phyloP scores from a whole-genome alignment of 2,888 invertebrate genomes.

The Craniophora ligustri region DNA sequence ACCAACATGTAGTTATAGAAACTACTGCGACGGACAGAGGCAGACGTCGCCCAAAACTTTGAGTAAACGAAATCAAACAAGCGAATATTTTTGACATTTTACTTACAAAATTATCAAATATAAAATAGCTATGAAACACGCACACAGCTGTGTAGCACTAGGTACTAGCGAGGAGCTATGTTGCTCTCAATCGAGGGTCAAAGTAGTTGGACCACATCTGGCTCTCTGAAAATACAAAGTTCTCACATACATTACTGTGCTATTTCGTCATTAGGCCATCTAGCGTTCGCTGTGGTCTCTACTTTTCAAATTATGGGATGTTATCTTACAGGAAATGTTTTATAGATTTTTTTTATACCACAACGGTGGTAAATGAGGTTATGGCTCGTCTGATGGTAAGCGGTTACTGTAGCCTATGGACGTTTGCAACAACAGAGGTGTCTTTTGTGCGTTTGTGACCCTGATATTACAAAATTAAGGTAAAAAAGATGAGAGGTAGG shows the following conservation, averaged over 20 bases:
- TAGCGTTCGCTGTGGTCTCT: too few relatives aligned
- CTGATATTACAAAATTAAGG: too few relatives aligned
- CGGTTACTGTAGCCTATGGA: too few relatives aligned
- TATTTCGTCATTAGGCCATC: too few relatives aligned
- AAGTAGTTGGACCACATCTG: constrained; percentile 14
- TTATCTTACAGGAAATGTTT: too few relatives aligned
- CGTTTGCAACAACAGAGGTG: too few relatives aligned
- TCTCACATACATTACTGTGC: constrained; percentile 6
- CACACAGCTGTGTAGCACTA: background rate
- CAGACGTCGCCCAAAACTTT: constrained; percentile 3
- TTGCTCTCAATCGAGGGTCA: constrained; percentile 17
- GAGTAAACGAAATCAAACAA: constrained; percentile 30
- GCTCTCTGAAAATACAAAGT: constrained; percentile 34
- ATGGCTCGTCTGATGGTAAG: too few relatives aligned
- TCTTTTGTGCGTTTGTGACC: too few relatives aligned
- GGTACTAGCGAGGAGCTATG: constrained; percentile 3
- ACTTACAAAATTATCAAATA: constrained; percentile 20
- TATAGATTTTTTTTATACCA: too few relatives aligned
- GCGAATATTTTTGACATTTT: constrained; percentile 13
- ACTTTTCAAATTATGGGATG: too few relatives aligned
- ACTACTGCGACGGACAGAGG: background rate
- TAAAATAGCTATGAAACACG: constrained; percentile 9
- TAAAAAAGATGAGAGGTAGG: too few relatives aligned
- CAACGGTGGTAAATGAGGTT: too few relatives aligned
- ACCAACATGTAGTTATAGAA: background rate